Conservation (phyloP, 2,888 invertebrate species). For the Drosophila peninsularis region DNA sequence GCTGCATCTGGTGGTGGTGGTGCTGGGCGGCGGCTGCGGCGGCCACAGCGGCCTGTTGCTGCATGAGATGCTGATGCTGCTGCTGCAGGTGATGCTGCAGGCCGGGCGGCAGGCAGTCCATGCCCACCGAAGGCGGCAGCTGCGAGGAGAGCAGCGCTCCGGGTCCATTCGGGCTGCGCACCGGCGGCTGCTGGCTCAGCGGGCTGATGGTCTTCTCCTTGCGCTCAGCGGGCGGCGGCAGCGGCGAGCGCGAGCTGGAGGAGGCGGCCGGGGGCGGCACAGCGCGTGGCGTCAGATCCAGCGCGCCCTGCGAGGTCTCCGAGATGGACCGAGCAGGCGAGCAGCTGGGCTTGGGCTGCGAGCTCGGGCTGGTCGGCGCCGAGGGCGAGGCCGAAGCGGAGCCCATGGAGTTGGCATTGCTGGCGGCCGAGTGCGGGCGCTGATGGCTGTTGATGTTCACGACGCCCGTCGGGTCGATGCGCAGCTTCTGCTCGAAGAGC, state of each 20-base stretch:
- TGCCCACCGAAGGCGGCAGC: conserved; percentile 65
- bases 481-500: conserved; percentile 83
- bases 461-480: conserved; percentile 81
- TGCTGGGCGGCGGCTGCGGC: conserved; percentile 81
- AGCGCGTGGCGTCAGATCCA: conserved; percentile 87
- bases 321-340: conserved; percentile 83
- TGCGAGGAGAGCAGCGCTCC: conserved; percentile 60
- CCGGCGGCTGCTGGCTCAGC: conserved; percentile 44
- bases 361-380: conserved; percentile 81
- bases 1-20: conserved; percentile 82
- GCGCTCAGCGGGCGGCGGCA: conserved; percentile 43
- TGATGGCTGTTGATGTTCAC: conserved; percentile 69
- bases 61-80: conserved; percentile 83
- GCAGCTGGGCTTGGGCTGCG: conserved; percentile 61
- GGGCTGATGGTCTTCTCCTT: conserved; percentile 69
- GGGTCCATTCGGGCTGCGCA: conserved; percentile 50
- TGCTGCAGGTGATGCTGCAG: conserved; percentile 83
- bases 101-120: conserved; percentile 80
- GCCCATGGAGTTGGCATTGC: conserved; percentile 75
- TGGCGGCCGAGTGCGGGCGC: conserved; percentile 75
- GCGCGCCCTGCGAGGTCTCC: conserved; percentile 86
- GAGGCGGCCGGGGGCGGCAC: conserved; percentile 37
- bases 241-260: conserved; percentile 53
- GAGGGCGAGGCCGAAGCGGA: conserved; percentile 75
- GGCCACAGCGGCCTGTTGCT: conserved; percentile 79